phyloP scores from a whole-genome alignment of 2,888 invertebrate species.

The Limnephilus lunatus region DNA sequence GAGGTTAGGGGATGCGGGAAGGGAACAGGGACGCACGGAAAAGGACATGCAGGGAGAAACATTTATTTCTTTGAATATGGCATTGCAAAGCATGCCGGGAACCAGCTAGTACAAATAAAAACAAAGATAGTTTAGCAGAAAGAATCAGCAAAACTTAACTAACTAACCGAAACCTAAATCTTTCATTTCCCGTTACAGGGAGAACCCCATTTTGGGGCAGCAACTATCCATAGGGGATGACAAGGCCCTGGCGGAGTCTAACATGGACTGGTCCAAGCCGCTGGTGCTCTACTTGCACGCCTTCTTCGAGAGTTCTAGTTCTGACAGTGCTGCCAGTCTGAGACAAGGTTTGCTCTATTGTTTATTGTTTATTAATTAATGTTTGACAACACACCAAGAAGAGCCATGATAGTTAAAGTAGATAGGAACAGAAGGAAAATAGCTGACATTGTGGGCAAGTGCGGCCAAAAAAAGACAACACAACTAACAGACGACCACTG shows the following conservation, averaged over 20 bases:
- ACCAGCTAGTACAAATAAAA: too few species aligned
- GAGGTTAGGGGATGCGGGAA: too few species aligned
- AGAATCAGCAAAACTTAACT: background rate
- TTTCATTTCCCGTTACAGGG: slow-evolving; percentile 70
- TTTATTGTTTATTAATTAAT: background rate
- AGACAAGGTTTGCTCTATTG: slow-evolving; percentile 74
- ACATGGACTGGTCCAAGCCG: slow-evolving; percentile 78
- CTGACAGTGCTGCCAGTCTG: slow-evolving; percentile 76
- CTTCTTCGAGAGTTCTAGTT: slow-evolving; percentile 79
- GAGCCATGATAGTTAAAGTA: background rate
- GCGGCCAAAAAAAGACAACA: background rate
- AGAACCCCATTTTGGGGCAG: slow-evolving; percentile 77
- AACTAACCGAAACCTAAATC: background rate
- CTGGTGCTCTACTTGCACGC: slow-evolving; percentile 81
- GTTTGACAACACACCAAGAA: background rate
- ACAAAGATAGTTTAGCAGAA: background rate
- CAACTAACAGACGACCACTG: background rate
- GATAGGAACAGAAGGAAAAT: background rate
- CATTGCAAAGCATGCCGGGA: too few species aligned
- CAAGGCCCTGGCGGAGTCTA: slow-evolving; percentile 76
- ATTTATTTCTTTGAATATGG: too few species aligned
- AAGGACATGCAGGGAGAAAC: too few species aligned
- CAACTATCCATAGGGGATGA: slow-evolving; percentile 76
- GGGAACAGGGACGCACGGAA: too few species aligned
- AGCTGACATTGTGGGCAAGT: background rate